Percentiles rank a stretch among this genome's conserved stretches.
Evolutionary conservation across 2,888 invertebrate species (phyloP).

Genomic region (Eupithecia subumbrata): DNA sequence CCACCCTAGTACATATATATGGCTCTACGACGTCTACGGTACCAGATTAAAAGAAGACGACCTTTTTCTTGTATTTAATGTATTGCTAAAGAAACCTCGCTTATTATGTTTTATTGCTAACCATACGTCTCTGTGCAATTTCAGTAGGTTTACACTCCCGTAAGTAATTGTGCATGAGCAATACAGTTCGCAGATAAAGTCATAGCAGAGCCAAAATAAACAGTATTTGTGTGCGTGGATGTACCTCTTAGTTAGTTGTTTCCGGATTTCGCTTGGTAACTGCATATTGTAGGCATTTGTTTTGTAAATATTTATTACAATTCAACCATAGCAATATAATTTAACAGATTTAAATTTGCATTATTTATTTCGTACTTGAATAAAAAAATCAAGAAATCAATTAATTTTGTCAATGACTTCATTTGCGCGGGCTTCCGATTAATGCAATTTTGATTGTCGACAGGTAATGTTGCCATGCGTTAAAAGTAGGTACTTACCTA

Average conservation of each 20-base stretch:
- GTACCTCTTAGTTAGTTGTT: constrained; percentile 13
- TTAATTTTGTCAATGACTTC: too few species aligned
- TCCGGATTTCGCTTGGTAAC: constrained; percentile 14
- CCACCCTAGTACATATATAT: too few species aligned
- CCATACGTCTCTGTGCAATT: constrained; percentile 1
- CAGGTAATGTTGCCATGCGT: background rate
- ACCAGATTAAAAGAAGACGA: background rate
- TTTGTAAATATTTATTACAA: background rate
- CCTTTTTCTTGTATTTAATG: background rate
- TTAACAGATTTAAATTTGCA: background rate
- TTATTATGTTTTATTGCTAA: background rate
- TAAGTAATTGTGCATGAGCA: constrained; percentile 18
- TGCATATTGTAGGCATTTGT: background rate
- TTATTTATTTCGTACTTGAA: background rate
- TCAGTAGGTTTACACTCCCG: constrained; percentile 8
- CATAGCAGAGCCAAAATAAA: constrained; percentile 37
- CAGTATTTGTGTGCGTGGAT: constrained; percentile 17
- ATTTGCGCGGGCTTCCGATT: background rate
- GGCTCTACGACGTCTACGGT: too few species aligned
- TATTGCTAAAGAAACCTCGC: background rate
- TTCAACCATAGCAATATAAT: background rate
- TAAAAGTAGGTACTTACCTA: background rate
- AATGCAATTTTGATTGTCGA: background rate
- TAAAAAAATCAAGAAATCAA: too few species aligned
- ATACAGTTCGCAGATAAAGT: constrained; percentile 26